Conservation (phyloP, 2,888 invertebrate genomes). For the Microplitis manilae region DNA sequence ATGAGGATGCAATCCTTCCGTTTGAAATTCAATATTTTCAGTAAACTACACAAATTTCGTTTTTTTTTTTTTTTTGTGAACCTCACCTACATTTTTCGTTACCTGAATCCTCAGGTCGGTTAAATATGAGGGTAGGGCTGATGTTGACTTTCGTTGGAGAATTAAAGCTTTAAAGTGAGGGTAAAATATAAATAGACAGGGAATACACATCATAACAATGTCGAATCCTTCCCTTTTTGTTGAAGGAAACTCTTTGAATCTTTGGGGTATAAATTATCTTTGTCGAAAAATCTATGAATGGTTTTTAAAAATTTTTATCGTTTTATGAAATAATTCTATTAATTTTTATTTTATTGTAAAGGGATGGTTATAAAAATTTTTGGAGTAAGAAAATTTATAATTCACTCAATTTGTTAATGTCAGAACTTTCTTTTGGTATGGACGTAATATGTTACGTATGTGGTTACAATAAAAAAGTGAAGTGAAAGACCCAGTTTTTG, state of each 20-base stretch:
- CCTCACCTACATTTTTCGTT: conserved; percentile 42
- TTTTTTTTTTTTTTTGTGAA: conserved; percentile 18
- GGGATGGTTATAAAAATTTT: too few relatives aligned
- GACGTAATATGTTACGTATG: too few relatives aligned
- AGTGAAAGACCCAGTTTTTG: too few relatives aligned
- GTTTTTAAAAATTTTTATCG: background rate
- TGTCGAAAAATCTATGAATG: background rate
- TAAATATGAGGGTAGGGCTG: background rate
- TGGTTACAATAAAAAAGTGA: too few relatives aligned
- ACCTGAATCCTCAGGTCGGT: background rate
- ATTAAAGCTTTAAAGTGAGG: background rate
- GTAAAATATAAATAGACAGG: background rate
- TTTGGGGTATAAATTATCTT: background rate
- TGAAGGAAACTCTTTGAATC: background rate
- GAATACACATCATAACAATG: background rate
- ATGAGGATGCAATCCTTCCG: conserved; percentile 43
- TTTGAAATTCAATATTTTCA: conserved; percentile 19
- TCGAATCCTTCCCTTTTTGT: background rate
- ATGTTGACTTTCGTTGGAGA: background rate
- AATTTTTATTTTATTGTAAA: too few relatives aligned
- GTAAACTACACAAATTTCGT: conserved; percentile 45
- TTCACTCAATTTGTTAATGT: too few relatives aligned
- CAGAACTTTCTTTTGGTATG: too few relatives aligned
- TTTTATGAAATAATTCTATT: background rate
- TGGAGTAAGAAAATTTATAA: too few relatives aligned